Evolutionary conservation across 2,113 vertebrate genomes (phyloP).

Genomic region (Oostethus manadensis): DNA sequence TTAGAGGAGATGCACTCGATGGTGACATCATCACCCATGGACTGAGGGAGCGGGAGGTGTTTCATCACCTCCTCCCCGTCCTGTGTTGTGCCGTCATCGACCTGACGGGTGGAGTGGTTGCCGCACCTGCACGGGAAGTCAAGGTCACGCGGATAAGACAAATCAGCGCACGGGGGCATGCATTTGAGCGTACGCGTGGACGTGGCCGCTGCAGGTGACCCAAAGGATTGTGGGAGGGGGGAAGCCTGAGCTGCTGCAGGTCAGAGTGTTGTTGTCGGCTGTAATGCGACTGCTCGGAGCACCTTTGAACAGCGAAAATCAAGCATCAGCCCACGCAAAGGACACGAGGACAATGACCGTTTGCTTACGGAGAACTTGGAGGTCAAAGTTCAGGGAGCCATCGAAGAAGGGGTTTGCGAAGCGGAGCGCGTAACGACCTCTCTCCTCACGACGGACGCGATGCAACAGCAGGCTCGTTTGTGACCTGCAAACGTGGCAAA

Average conservation of each 20-base stretch:
- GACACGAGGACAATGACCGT: not conserved
- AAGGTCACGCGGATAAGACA: too few species aligned
- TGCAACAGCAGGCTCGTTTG: conserved; percentile 63
- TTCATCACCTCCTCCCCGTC: conserved; percentile 58
- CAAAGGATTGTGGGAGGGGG: conserved; percentile 77
- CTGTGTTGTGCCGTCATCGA: conserved; percentile 13
- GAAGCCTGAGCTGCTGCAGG: conserved; percentile 74
- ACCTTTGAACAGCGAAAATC: conserved; percentile 36
- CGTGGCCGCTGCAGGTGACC: conserved; percentile 65
- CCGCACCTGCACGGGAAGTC: conserved; percentile 61
- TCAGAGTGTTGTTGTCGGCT: conserved; percentile 38
- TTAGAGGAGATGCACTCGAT: conserved; percentile 79
- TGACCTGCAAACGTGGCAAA: conserved; percentile 38
- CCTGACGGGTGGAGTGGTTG: conserved; percentile 2
- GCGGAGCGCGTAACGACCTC: conserved; percentile 75
- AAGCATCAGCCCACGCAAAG: not conserved
- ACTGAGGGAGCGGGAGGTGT: conserved; percentile 23
- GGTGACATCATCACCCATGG: conserved; percentile 57
- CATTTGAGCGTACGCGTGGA: conserved; percentile 56
- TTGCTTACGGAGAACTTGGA: conserved; percentile 77
- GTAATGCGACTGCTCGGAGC: conserved; percentile 39
- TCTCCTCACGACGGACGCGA: conserved; percentile 68
- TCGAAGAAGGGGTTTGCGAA: conserved; percentile 64
- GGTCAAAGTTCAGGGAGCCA: conserved; percentile 60
- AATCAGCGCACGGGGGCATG: not conserved